phyloP scores from a whole-genome alignment of 2,113 vertebrate species.

The Myrmecobius fasciatus region DNA sequence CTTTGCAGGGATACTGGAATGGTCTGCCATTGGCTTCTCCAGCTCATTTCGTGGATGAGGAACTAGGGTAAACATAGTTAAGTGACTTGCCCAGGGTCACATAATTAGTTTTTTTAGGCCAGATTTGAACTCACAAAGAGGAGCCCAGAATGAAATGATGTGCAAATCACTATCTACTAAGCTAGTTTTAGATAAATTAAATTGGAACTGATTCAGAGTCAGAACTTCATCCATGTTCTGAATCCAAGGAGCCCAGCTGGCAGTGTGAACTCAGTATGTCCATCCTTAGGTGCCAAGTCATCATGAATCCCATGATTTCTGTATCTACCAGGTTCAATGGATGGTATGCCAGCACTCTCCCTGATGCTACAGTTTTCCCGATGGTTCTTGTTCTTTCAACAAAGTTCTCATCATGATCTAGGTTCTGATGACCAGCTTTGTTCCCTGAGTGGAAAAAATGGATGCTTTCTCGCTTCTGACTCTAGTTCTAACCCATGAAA shows the following conservation, averaged over 20 bases:
- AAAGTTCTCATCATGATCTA: neutral
- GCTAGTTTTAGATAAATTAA: neutral
- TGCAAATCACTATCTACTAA: neutral
- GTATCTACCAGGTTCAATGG: neutral
- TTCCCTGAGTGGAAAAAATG: neutral
- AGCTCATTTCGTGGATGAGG: too few relatives aligned
- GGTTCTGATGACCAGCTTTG: neutral
- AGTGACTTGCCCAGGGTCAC: too few relatives aligned
- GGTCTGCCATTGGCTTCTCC: too few relatives aligned
- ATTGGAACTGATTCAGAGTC: neutral
- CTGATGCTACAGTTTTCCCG: neutral
- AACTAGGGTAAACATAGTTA: too few relatives aligned
- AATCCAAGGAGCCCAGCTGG: neutral
- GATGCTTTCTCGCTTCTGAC: neutral
- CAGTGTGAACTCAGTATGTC: neutral
- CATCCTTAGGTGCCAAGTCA: neutral
- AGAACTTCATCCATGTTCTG: neutral
- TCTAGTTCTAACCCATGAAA: neutral
- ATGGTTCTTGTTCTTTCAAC: neutral
- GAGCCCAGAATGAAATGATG: neutral
- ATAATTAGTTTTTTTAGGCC: too few relatives aligned
- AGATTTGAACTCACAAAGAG: too few relatives aligned
- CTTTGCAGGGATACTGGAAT: too few relatives aligned
- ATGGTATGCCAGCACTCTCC: neutral
- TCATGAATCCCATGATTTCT: neutral